Conservation (phyloP, 1,140 invertebrate species). For the Hypothenemus hampei region DNA sequence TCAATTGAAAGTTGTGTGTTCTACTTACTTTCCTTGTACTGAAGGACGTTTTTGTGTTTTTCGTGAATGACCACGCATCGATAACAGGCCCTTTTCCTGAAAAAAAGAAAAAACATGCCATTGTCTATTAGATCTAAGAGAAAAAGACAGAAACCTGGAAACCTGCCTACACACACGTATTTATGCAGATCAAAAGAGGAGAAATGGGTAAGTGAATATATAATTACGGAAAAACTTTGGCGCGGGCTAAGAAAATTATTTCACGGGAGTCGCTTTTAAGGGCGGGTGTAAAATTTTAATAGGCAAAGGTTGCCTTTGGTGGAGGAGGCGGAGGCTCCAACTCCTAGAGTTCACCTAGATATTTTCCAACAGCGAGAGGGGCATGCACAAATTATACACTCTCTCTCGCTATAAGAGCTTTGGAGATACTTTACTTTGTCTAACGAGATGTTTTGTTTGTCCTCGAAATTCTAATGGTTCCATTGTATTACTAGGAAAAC, state of each 20-base stretch:
- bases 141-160: no score
- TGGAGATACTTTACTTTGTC: no score
- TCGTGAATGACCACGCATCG: conserved; percentile 89
- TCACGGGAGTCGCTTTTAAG: conserved; percentile 4
- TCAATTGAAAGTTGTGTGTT: no score
- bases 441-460: no score
- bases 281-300: conserved; percentile 4
- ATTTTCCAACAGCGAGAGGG: background rate
- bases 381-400: background rate
- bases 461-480: no score
- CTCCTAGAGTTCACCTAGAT: background rate
- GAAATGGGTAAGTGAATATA: conserved; percentile 11
- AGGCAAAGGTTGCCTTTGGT: conserved; percentile 1
- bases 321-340: no score
- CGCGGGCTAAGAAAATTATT: conserved; percentile 5
- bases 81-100: conserved; percentile 58
- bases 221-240: conserved; percentile 20
- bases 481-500: no score
- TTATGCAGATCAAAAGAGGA: conserved; percentile 15
- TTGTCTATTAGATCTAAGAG: no score
- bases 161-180: no score
- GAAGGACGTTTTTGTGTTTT: conserved; percentile 85
- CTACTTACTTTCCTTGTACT: conserved; percentile 95
- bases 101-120: no score
- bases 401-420: no score